phyloP scores from a whole-genome alignment of 1,140 invertebrate species.

The Nymphalis io region DNA sequence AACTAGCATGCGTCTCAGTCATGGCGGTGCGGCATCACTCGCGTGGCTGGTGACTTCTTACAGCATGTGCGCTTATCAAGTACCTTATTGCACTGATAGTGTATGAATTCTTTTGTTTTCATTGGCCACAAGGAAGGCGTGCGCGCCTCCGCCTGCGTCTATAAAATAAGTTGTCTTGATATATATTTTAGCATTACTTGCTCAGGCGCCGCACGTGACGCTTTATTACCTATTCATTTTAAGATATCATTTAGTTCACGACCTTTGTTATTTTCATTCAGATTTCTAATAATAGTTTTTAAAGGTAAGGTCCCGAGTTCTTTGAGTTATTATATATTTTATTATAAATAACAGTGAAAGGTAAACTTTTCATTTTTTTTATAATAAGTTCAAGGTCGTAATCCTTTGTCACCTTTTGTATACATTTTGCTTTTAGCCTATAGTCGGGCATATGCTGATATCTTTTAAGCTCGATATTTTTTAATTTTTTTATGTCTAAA shows the following conservation, averaged over 20 bases:
- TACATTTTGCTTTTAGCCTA: no score
- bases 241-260: slow-evolving; percentile 25
- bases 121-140: slow-evolving; percentile 71
- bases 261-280: slow-evolving; percentile 24
- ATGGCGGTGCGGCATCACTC: slow-evolving; percentile 50
- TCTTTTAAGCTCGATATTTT: background rate
- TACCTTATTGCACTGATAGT: slow-evolving; percentile 49
- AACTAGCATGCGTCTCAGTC: slow-evolving; percentile 60
- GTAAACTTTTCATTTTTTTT: background rate
- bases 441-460: no score
- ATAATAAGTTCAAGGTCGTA: background rate
- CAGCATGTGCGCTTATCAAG: slow-evolving; percentile 57
- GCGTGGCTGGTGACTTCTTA: slow-evolving; percentile 63
- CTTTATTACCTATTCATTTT: slow-evolving; percentile 35
- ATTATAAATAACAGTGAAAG: background rate
- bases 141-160: slow-evolving; percentile 55
- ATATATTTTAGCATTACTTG: slow-evolving; percentile 55
- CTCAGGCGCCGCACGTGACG: slow-evolving; percentile 54
- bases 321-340: background rate
- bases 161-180: slow-evolving; percentile 54
- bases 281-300: slow-evolving; percentile 36
- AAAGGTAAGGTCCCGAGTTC: slow-evolving; percentile 24
- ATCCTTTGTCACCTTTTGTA: no score
- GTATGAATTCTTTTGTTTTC: slow-evolving; percentile 43
- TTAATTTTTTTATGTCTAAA: no score